These are phyloP conservation scores for Halictus quadricinctus DNA, from an alignment of 2,888 invertebrate genomes.

Conservation along the genomic window DNA sequence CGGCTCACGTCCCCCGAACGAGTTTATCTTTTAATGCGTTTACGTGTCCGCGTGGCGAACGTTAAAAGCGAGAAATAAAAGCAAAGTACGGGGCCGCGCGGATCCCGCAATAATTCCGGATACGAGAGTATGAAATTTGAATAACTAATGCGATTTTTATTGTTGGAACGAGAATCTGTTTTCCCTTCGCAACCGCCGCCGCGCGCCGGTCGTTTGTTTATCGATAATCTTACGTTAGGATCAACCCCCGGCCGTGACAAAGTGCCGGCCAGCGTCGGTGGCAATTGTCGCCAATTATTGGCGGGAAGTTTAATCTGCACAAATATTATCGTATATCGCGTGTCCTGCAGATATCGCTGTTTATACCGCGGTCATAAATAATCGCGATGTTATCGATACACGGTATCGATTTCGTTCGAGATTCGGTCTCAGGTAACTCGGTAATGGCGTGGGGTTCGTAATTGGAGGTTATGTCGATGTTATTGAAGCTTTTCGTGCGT, in stretches of 20 bases:
- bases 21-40: constrained; percentile 53
- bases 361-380: constrained; percentile 31
- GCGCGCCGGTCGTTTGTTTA: neutral
- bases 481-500: neutral
- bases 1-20: constrained; percentile 20
- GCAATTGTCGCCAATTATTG: constrained; percentile 26
- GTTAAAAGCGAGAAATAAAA: neutral
- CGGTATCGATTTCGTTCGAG: constrained; percentile 42
- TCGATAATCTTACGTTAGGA: neutral
- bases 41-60: constrained; percentile 13
- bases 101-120: constrained; percentile 2
- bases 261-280: neutral
- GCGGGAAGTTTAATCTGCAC: constrained; percentile 1
- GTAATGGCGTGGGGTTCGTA: neutral
- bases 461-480: constrained; percentile 49
- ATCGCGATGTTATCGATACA: constrained; percentile 38
- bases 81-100: neutral
- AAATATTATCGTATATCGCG: constrained; percentile 23
- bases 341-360: constrained; percentile 26
- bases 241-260: neutral
- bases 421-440: neutral
- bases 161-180: neutral
- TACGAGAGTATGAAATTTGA: constrained; percentile 1
- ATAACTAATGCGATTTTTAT: neutral
- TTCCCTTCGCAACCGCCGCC: neutral